A percentile compares a stretch with the other conserved stretches of the same genome.
phyloP scores from a whole-genome alignment of 2,113 vertebrate species.

The Gasterosteus aculeatus region DNA sequence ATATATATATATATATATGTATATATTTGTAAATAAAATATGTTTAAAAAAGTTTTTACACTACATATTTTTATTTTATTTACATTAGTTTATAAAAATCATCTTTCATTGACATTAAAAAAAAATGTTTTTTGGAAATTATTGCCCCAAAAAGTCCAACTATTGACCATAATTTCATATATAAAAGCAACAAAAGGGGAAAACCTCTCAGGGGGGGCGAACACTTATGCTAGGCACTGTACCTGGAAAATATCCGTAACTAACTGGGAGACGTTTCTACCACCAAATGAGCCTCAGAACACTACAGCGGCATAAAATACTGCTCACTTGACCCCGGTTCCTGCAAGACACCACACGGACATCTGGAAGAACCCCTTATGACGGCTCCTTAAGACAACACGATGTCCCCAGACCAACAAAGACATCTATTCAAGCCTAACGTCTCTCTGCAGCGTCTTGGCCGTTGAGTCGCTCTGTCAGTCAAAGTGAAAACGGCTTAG shows the following conservation, averaged over 20 bases:
- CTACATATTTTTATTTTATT: no score
- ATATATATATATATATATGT: no score
- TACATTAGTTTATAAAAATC: no score
- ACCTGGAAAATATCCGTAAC: neutral
- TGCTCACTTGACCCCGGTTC: constrained; percentile 4
- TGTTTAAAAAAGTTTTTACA: no score
- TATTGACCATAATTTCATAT: no score
- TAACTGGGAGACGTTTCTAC: neutral
- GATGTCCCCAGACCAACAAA: constrained; percentile 40
- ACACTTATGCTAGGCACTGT: no score
- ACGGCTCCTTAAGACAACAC: constrained; percentile 47
- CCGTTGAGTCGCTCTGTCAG: constrained; percentile 31
- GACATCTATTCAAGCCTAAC: constrained; percentile 60
- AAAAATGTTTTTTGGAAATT: no score
- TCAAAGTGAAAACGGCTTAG: constrained; percentile 44
- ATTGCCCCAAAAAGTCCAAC: no score
- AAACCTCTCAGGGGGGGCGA: no score
- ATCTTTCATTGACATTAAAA: no score
- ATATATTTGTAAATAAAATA: neutral
- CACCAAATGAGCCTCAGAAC: constrained; percentile 1
- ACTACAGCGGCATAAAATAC: constrained; percentile 8
- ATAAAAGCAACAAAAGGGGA: no score
- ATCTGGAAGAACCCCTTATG: neutral
- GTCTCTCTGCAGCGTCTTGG: constrained; percentile 14
- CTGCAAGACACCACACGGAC: constrained; percentile 22